Percentiles rank a stretch among this genome's conserved stretches.
Conservation (phyloP, 2,888 invertebrate genomes). For the Hesperia comma region DNA sequence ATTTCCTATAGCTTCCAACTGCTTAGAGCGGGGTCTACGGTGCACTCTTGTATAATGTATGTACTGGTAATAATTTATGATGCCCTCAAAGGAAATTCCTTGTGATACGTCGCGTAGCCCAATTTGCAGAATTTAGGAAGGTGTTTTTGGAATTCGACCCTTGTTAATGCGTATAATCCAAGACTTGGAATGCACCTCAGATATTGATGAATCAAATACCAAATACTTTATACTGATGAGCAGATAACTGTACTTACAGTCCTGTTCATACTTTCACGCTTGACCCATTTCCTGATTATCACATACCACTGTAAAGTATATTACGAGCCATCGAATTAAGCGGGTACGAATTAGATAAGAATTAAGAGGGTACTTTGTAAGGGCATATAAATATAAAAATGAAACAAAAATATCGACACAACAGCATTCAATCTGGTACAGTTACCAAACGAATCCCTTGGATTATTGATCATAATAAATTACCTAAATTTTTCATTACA, state of each 20-base stretch:
- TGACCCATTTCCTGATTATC: no score
- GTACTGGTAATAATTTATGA: constrained; percentile 33
- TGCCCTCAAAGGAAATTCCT: constrained; percentile 35
- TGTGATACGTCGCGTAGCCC: constrained; percentile 23
- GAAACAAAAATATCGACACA: neutral
- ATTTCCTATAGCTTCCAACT: constrained; percentile 22
- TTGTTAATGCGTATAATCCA: neutral
- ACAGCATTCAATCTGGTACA: neutral
- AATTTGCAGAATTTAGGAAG: constrained; percentile 25
- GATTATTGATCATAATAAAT: constrained; percentile 14
- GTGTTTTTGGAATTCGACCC: constrained; percentile 25
- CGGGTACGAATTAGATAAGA: no score
- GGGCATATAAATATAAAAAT: neutral
- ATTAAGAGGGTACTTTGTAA: no score
- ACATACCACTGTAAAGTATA: no score
- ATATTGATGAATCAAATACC: neutral
- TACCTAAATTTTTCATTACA: constrained; percentile 26
- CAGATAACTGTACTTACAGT: no score
- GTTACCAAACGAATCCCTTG: neutral
- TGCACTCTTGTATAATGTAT: constrained; percentile 24
- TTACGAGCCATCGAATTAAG: no score
- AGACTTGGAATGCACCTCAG: neutral
- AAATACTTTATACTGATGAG: no score
- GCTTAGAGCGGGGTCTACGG: constrained; percentile 22
- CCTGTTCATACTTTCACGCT: no score